Percentiles rank a stretch among this genome's conserved stretches.
phyloP scores from a whole-genome alignment of 92 coral and sea anemone species.

The Scolanthus callimorphus region DNA sequence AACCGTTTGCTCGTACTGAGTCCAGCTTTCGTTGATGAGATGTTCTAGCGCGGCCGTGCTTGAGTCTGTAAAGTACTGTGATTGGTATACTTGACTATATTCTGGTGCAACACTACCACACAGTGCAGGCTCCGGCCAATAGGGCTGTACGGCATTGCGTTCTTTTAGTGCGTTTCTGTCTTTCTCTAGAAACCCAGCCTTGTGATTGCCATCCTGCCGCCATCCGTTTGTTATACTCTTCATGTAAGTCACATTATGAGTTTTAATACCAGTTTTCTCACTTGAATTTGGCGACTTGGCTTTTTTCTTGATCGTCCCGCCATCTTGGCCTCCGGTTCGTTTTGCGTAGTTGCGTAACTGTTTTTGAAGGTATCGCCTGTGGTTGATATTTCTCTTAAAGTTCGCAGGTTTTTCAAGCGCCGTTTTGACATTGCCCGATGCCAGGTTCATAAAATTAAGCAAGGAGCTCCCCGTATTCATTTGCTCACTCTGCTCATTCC shows the following conservation, averaged over 20 bases:
- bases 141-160: slow-evolving; percentile 58
- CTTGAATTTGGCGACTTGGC: slow-evolving; percentile 30
- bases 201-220: slow-evolving; percentile 3
- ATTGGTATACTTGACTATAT: slow-evolving; percentile 27
- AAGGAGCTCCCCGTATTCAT: slow-evolving; percentile 81
- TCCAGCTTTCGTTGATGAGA: slow-evolving; percentile 44
- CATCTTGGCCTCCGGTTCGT: no score
- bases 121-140: slow-evolving; percentile 81
- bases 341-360: slow-evolving; percentile 82
- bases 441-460: slow-evolving; percentile 91
- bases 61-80: slow-evolving; percentile 4
- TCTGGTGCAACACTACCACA: slow-evolving; percentile 35
- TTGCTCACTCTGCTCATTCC: slow-evolving; percentile 49
- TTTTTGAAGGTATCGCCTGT: slow-evolving; percentile 92
- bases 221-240: slow-evolving; percentile 27
- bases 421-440: slow-evolving; percentile 90
- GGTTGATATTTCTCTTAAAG: slow-evolving; percentile 96
- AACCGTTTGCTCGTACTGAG: slow-evolving; percentile 43
- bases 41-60: slow-evolving; percentile 33
- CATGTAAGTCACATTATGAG: slow-evolving; percentile 38
- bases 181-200: slow-evolving; percentile 14
- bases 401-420: slow-evolving; percentile 98
- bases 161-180: slow-evolving; percentile 60
- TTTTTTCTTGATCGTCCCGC: slow-evolving; percentile 40
- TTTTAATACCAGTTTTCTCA: slow-evolving; percentile 33